phyloP scores from a whole-genome alignment of 2,113 vertebrate genomes.

The Dicerorhinus sumatrensis region DNA sequence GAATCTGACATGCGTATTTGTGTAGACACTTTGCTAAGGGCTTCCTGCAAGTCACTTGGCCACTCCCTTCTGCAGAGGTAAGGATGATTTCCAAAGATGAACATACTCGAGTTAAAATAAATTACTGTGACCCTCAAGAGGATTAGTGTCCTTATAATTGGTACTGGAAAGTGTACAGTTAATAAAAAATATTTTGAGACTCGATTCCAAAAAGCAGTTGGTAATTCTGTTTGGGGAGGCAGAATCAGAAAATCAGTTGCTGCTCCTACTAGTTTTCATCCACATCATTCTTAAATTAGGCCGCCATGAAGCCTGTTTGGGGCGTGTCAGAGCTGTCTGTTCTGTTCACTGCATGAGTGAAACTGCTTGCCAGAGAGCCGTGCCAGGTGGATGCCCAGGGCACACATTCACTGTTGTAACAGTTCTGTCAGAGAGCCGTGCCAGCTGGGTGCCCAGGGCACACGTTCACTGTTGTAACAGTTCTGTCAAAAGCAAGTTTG shows the following conservation, averaged over 20 bases:
- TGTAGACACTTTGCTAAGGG: neutral
- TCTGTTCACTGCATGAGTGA: neutral
- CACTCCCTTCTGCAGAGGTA: neutral
- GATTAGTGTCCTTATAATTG: neutral
- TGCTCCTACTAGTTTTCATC: neutral
- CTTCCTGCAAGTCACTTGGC: neutral
- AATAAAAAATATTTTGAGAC: neutral
- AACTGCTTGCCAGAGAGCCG: neutral
- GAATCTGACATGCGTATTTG: neutral
- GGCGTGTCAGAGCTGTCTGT: neutral
- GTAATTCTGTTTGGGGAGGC: neutral
- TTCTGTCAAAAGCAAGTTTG: neutral
- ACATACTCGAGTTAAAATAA: neutral
- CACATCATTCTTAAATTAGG: neutral
- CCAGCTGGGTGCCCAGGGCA: neutral
- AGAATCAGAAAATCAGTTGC: neutral
- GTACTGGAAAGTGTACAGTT: neutral
- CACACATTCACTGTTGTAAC: neutral
- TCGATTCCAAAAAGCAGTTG: neutral
- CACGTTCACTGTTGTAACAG: neutral
- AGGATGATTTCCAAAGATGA: neutral
- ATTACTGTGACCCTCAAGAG: neutral
- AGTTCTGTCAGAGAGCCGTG: constrained; percentile 32
- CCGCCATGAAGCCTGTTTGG: too few relatives aligned
- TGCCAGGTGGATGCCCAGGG: neutral